Evolutionary conservation across 2,888 invertebrate genomes (phyloP), one percentile per base, ranked within the genome.

Genomic region (Drosophila koepferae): DNA sequence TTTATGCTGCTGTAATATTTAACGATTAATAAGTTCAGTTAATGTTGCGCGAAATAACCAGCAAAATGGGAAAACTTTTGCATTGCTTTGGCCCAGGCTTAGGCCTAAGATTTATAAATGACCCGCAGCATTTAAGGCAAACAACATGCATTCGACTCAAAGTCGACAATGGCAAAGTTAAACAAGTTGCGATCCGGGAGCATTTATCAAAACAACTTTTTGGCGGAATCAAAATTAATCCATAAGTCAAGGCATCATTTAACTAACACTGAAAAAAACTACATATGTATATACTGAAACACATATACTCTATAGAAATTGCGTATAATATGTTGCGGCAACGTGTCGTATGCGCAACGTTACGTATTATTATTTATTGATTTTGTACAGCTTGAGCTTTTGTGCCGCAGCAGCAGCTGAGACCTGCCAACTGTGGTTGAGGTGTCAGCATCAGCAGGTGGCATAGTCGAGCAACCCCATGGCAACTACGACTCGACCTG

Each of bases 51-150:
- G 82, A 90, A 90, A 88, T 86, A 74, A 76, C 73, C 62, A 68
- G 67, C 65, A 59, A 89, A 89, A 86, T 90, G 88, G 68, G 88
- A 90, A 90, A 86, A 86, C 88, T 86, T 90, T 89, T 28, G 55
- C 70, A 58, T 41, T 72, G 58, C 65, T 69, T 62, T 56, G 12
- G 63, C 34, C 62, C 31, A 20, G 71, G 75, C 67, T 71, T 74
- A 66, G 28, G 44, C 43, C 68, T 61, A 64, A 83, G 84, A 83
- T 86, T 80, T 86, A 89, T 85, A 89, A 90, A 88, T 88, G 89
- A 80, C 77, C 81, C 40, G 20, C 43, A 46, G 48, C 63, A 49
- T 53, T 56, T 46, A 48, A 31, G 41, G 20, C 40, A 43, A 38
- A 49, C 58, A 59, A 49, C 60, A 65, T 54, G 72, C 49, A 63